Base-by-base conservation (phyloP, 2,888 invertebrate species). In the Lutraria lutraria region DNA sequence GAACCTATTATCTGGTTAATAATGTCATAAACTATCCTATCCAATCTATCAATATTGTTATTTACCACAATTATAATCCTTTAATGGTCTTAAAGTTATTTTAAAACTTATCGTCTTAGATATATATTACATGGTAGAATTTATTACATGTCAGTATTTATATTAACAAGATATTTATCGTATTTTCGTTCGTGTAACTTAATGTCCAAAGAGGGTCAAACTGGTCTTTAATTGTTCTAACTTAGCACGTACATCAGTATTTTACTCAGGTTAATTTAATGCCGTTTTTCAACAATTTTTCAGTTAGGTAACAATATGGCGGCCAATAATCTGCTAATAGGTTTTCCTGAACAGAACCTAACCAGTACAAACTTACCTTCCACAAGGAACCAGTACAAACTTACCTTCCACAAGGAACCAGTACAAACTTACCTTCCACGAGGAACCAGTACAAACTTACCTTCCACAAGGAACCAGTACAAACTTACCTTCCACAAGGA, bases 11-110 rank as follows among this genome's bases (percentile, higher is more conserved):
- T 68, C 63, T 25, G 6, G n/a, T 25, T 13, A 68, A 4, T 68
- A 68, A 68, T 68, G 25, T 68, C 63, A 25, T 68, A 68, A 68
- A 68, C n/a, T 25, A 68, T 68, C 63, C n/a, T 1, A 4, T 12
- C 25, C 25, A 68, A 68, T 68, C 63, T 25, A 68, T 68, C n/a
- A 68, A 68, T 68, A 68, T 68, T 68, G n/a, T 68, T 68, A n/a
- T 68, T 68, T 25, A 68, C 12, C 12, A 12, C 12, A 68, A 68
- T 12, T 12, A 3, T 68, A 68, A 68, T 68, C 63, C 25, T 25
- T 68, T 68, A 68, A 68, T 68, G 63, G 63, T 25, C 63, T 12
- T 25, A 68, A n/a, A n/a, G 25, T 68, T 68, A 68, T n/a, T 68
- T 25, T 25, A 6, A 68, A 25, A 68, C 63, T 25, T 12, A 68